Conservation (phyloP, 2,888 invertebrate genomes). For the Cheilosia impressa region DNA sequence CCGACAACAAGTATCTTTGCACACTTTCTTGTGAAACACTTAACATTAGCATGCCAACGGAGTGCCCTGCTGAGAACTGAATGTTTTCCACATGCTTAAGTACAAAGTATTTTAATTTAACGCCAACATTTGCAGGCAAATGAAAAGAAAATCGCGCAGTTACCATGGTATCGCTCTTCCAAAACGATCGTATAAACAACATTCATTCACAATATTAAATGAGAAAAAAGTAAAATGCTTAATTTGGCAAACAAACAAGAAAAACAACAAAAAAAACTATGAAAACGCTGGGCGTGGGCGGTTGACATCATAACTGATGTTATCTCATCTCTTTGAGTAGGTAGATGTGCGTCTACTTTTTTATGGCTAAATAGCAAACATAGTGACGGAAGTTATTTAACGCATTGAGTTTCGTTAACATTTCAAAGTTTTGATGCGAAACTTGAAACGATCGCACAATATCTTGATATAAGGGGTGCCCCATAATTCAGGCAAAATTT, state of each 20-base stretch:
- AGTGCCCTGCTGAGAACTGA: neutral
- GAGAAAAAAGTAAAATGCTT: conserved; percentile 10
- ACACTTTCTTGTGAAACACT: neutral
- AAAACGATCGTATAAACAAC: neutral
- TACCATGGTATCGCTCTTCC: neutral
- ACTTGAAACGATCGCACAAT: no score
- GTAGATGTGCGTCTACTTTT: conserved; percentile 8
- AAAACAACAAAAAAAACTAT: neutral
- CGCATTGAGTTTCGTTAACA: neutral
- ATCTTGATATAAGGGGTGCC: no score
- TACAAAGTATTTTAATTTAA: neutral
- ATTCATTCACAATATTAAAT: conserved; percentile 3
- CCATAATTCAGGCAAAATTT: no score
- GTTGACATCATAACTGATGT: conserved; percentile 53
- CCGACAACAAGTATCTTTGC: neutral
- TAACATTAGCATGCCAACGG: neutral
- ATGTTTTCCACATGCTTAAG: neutral
- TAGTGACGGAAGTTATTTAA: neutral
- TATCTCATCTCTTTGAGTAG: conserved; percentile 33
- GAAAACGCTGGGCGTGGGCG: conserved; percentile 39
- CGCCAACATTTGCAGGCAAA: no score
- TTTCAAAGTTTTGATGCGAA: no score
- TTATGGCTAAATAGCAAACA: conserved; percentile 5
- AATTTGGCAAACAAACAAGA: conserved; percentile 19
- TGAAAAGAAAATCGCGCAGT: conserved; percentile 19